Evolutionary conservation across 1,140 invertebrate genomes (phyloP), one percentile per base, ranked within the genome.

Genomic region (Eulimnadia texana): DNA sequence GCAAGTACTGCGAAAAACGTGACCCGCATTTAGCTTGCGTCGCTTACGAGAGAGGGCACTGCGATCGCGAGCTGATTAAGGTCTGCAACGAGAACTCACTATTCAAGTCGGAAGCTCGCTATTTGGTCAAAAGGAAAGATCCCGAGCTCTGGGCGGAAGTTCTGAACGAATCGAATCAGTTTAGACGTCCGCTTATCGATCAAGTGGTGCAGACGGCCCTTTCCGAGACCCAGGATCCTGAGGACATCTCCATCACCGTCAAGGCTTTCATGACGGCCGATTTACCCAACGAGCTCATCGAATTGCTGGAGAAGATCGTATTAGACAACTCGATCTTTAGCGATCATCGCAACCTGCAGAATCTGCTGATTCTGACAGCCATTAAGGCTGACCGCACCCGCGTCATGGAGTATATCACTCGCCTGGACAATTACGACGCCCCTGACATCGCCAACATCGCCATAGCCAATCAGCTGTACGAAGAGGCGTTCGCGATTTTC

Each of bases 231-330:
- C 91, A 93, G 76, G 95, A 99, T 74, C 95, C 97, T 0, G 97
- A 99, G 72, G 97, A 99, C 69, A 99, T 99, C 66, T 97, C 93
- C 0, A 93, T 98, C 0, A 98, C 97, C 1, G 96, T 99, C 0
- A 99, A 98, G 72, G 97, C 97, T 0, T 99, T 99, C 75, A 99
- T 99, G 95, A 94, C 95, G 0, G 96, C 97, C 33, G 95, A 99
- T 76, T 77, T 99, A 66, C 96, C 97, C 0, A 99, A 99, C 71
- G 96, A 99, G 74, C 76, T 99, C 13, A 99, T 99, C 65, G 97
- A 99, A 73, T 74, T 99, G 33, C 77, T 99, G 0, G 97, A 99
- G 71, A 99, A 99, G 74, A 99, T 99, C 70, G 96, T 99, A 0
- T 74, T 99, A 10, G 97, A 99, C 68, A 99, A 90, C 70, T 98